Percentiles rank a stretch among this genome's conserved stretches.
These are phyloP conservation scores for Smutsia temminckii DNA, from an alignment of 2,797 vertebrate genomes.

Conservation along the genomic window DNA sequence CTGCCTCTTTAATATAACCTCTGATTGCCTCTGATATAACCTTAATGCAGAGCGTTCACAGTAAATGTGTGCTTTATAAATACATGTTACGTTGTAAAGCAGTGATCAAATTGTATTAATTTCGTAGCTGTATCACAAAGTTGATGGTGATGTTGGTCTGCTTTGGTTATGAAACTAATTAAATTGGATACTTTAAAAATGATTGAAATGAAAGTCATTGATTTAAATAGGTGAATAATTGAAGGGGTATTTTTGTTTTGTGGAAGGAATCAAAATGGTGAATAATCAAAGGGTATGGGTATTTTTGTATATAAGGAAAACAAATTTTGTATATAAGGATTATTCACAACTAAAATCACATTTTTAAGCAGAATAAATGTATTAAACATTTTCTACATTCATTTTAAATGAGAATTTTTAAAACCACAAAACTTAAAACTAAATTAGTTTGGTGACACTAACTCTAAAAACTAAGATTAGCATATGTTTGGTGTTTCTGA, in stretches of 20 bases:
- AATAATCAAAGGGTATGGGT: conserved; percentile 21
- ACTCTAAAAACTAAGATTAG: conserved; percentile 2
- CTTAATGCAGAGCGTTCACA: conserved; percentile 58
- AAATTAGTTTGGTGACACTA: not conserved
- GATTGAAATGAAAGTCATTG: conserved; percentile 43
- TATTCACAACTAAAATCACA: conserved; percentile 41
- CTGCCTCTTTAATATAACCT: conserved; percentile 26
- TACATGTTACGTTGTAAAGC: conserved; percentile 49
- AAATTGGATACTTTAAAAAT: conserved; percentile 47
- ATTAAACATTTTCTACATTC: conserved; percentile 13
- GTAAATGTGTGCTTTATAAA: conserved; percentile 51
- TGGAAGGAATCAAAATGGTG: conserved; percentile 55
- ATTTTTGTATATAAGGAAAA: conserved; percentile 47
- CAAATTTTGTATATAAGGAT: not conserved
- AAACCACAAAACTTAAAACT: conserved; percentile 22
- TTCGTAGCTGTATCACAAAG: conserved; percentile 52
- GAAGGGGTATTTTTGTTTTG: conserved; percentile 13
- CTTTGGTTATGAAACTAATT: conserved; percentile 56
- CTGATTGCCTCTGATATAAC: not conserved
- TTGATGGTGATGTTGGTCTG: conserved; percentile 51
- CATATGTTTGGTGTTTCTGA: conserved; percentile 8
- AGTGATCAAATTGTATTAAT: conserved; percentile 45
- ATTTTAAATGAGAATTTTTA: conserved; percentile 54
- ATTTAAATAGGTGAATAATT: conserved; percentile 54
- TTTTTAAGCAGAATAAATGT: not conserved